These are phyloP conservation scores for Percopsis omiscomaycus DNA, from an alignment of 2,797 vertebrate species.

Conservation along the genomic window DNA sequence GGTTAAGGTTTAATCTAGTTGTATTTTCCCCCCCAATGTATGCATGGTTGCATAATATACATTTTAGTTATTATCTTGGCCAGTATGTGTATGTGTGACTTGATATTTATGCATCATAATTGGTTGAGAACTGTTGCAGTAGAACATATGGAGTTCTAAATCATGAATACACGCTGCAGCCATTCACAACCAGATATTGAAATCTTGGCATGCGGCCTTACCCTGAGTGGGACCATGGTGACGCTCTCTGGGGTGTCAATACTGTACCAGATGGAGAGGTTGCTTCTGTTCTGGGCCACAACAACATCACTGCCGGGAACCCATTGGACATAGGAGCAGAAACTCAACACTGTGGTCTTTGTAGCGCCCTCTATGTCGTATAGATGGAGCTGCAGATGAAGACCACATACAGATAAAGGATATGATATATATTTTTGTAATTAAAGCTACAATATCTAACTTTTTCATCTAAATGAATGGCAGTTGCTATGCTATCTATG, in stretches of 20 bases:
- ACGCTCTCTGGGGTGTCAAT: constrained; percentile 92
- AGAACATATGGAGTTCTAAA: too few species aligned
- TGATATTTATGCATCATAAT: too few species aligned
- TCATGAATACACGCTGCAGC: too few species aligned
- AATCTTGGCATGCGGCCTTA: constrained; percentile 51
- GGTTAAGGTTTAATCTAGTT: too few species aligned
- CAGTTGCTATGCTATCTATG: neutral
- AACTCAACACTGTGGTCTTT: constrained; percentile 87
- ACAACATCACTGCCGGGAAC: constrained; percentile 94
- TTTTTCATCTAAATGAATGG: too few species aligned
- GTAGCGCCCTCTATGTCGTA: constrained; percentile 81
- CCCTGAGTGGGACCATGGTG: constrained; percentile 92
- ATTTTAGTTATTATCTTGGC: too few species aligned
- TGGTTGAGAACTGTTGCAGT: too few species aligned
- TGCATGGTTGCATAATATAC: too few species aligned
- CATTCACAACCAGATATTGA: too few species aligned
- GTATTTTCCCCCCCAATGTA: too few species aligned
- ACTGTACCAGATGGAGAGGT: constrained; percentile 94
- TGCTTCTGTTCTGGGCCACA: constrained; percentile 90
- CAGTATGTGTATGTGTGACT: too few species aligned
- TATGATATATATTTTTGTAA: neutral
- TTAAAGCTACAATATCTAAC: neutral
- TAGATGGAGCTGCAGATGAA: constrained; percentile 83
- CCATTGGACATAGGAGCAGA: constrained; percentile 96
- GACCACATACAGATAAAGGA: neutral